Base-by-base conservation (phyloP, 1,140 invertebrate genomes). In the Drosophila kikkawai region DNA sequence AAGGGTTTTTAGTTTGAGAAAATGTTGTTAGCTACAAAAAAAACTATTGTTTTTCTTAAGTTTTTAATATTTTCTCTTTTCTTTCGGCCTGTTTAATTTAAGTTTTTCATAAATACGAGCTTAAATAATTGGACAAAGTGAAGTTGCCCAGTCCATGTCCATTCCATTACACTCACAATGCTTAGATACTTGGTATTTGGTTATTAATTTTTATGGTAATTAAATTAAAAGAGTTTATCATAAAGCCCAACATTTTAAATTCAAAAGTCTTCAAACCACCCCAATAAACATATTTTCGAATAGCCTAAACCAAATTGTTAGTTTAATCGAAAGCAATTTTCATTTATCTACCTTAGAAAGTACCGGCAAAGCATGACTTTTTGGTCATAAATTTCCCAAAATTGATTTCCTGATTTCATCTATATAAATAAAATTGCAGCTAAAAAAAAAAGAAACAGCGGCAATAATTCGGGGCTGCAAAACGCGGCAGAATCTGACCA, bases 341-440 rank as follows among this genome's bases (percentile, higher is more conserved):
- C 61, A 67, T 76, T 67, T 76, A 73, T 60, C 47, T 57, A 57
- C 51, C 45, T 58, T 81, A 36, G 53, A 53, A 42, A 57, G n/a
- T 22, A 64, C 22, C 42, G 59, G 37, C 53, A 26, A 64, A 57
- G 19, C 34, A 42, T 32, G 34, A n/a, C 51, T 56, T 50, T 65
- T 34, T 45, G 82, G 67, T 57, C 77, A 86, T 86, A 79, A 86
- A 87, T 86, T 79, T 69, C 48, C 39, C 69, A 50, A 61, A 88
- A 77, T 88, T 83, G 77, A 83, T 88, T 88, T 88, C 83, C 83
- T 88, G 66, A 70, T 80, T 74, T 81, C 60, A 74, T 87, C 45
- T 63, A 75, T 82, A 78, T 75, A 86, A 65, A 82, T 78, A 74
- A 58, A 66, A 61, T 78, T 75, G 37, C 57, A 41, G 66, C 56